Conservation (phyloP, 2,888 invertebrate genomes). For the Noctua pronuba region DNA sequence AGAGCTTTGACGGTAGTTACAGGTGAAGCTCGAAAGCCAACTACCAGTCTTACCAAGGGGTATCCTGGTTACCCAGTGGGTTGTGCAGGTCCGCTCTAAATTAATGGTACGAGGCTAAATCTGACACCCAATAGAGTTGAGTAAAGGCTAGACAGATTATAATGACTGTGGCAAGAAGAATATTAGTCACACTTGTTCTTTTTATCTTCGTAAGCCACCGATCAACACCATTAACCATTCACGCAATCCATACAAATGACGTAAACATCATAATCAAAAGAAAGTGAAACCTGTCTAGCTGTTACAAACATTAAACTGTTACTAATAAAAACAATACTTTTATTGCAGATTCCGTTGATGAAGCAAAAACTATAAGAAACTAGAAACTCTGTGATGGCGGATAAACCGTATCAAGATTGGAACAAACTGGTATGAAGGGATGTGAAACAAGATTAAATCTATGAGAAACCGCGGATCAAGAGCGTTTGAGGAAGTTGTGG, state of each 20-base stretch:
- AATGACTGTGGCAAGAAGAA: neutral
- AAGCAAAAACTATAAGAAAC: conserved; percentile 44
- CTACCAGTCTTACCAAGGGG: neutral
- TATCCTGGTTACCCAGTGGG: neutral
- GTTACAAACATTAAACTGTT: conserved; percentile 39
- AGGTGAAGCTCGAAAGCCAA: neutral
- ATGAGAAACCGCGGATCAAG: conserved; percentile 45
- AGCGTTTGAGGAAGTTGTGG: conserved; percentile 31
- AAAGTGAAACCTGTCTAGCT: conserved; percentile 62
- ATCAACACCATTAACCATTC: neutral
- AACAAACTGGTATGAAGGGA: conserved; percentile 56
- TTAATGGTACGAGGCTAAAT: neutral
- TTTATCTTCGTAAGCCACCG: neutral
- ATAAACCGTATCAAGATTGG: conserved; percentile 49
- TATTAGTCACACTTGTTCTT: neutral
- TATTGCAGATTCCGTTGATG: conserved; percentile 56
- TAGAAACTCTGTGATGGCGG: conserved; percentile 55
- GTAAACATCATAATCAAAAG: conserved; percentile 49
- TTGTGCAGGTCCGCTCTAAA: too few relatives aligned
- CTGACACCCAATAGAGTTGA: neutral
- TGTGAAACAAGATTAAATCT: conserved; percentile 58
- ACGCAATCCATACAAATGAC: conserved; percentile 41
- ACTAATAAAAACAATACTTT: conserved; percentile 51
- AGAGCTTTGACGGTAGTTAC: neutral
- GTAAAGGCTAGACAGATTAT: neutral